Base-by-base conservation (phyloP, 1,140 invertebrate genomes). In the Holcopasites calliopsidis region DNA sequence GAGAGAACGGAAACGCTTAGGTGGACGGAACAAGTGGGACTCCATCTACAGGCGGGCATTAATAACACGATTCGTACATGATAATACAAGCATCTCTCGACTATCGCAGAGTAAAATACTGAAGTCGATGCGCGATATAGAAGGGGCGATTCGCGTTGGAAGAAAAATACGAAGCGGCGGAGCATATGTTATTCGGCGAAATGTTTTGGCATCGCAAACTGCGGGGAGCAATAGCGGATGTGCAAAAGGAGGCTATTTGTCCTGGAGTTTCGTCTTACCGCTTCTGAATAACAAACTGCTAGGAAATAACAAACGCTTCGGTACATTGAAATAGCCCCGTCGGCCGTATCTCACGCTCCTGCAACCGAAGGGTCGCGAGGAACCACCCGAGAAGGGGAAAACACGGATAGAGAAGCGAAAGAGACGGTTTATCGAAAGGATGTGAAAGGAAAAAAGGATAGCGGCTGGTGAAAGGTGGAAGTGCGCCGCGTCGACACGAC, bases 241-340 rank as follows among this genome's bases (percentile, higher is more conserved):
- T 44, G 72, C 31, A 35, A 38, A 52, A 64, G 52, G 21, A 55
- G 79, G 77, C 86, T 78, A 87, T 87, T 87, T 86, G 86, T 86
- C 82, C 73, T 58, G 75, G 57, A 74, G 81, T 65, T 80, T 77
- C 72, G 76, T 49, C 35, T 62, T 58, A 61, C 66, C 66, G 80
- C 65, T 83, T 72, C 47, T 66, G 86, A 85, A 88, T 90, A 89
- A 90, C 88, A 90, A 90, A 90, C 85, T 87, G 85, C 66, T 77
- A 87, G 88, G 87, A 88, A 90, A 90, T 91, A 91, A 91, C 89
- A 91, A 91, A 90, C 89, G 90, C 83, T 85, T 87, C 71, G 89
- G 83, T 90, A 91, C 90, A 91, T 91, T 91, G 90, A 92, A 90
- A 92, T 89, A 86, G 86, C 80, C 86, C 80, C 79, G 68, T 55